Base-by-base conservation (phyloP, 2,113 vertebrate species). In the Sapajus apella region DNA sequence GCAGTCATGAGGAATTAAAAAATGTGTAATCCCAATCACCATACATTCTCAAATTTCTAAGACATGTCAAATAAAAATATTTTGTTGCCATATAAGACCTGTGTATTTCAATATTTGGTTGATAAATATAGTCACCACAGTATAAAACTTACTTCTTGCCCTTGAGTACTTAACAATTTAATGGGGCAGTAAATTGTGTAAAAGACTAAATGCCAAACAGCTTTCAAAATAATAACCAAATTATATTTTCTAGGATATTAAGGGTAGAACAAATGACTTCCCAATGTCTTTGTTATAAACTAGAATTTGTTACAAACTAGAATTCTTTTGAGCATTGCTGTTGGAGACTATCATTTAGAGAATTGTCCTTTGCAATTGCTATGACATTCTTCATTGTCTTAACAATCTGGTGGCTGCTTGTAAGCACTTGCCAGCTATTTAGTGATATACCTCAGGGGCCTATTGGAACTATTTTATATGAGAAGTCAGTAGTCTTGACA, bases 401-500 rank as follows among this genome's bases (percentile, higher is more conserved):
- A 16, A 21, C 12, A 2, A 73, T 76, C 82, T 89, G n/a, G 79
- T 73, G n/a, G 16, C 5, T 84, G 10, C 37, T 52, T 47, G 10
- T 58, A 50, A 89, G 27, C 16, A 86, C 5, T 55, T 30, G 40
- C 20, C 66, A 85, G 68, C 35, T 81, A 14, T 77, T 81, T 32
- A 70, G 77, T 68, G 47, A 56, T 72, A 35, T 14, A 68, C 35
- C 72, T 52, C 37, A 52, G 25, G 23, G 77, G 64, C 61, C 70
- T 56, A 16, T 72, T 87, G 61, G 84, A 70, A 97, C 83, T 94
- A 81, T 96, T 91, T 92, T 95, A 77, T 61, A 13, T 35, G 35
- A 98, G 95, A 97, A 96, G 61, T 56, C 50, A 83, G 50, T 76
- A 84, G 70, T 77, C 45, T 88, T 94, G 88, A 96, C 47, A 95